Evolutionary conservation across 2,797 vertebrate species (phyloP), one percentile per base, ranked within the genome.

Genomic region (Discoglossus pictus): DNA sequence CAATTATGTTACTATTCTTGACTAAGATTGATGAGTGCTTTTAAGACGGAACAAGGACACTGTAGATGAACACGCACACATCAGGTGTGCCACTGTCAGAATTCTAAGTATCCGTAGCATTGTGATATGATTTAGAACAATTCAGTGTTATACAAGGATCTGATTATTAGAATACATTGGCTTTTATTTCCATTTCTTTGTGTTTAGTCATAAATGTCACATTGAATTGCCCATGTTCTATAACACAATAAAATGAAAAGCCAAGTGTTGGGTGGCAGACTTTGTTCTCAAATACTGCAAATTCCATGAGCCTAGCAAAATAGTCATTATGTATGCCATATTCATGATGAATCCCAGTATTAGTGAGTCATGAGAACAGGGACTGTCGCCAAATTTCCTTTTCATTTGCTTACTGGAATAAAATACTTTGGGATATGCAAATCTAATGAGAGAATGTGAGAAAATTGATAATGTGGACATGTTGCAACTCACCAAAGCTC

Each of bases 371-470:
- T 18, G 7, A 65, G 27, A 55, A 46, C 16, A 36, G 27, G 34
- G 20, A 36, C 42, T 47, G 44, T 20, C 10, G 47, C 35, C 40
- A 65, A 36, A 65, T 47, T 55, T 47, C 31, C 60, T 53, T 43
- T 24, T 44, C 18, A 64, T 53, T 44, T 55, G 27, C 51, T 55
- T 44, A 40, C 47, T 62, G 35, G 35, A 18, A 27, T 25, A 27
- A 55, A 65, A 55, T 11, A 46, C 62, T 46, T 46, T 46, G 39
- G 27, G 20, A 55, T 46, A 55, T 55, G 51, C 27, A 55, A 36
- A 65, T 36, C 0, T 5, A 15, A 15, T 15, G 1, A 25, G 18
- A 34, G 21, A 43, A 31, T 31, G 8, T 31, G 3, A 43, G 31
- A 51, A 64, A 23, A 43, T 24, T 23, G 38, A 34, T 53, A 43